phyloP scores from a whole-genome alignment of 2,113 vertebrate species.

The Carassius auratus region DNA sequence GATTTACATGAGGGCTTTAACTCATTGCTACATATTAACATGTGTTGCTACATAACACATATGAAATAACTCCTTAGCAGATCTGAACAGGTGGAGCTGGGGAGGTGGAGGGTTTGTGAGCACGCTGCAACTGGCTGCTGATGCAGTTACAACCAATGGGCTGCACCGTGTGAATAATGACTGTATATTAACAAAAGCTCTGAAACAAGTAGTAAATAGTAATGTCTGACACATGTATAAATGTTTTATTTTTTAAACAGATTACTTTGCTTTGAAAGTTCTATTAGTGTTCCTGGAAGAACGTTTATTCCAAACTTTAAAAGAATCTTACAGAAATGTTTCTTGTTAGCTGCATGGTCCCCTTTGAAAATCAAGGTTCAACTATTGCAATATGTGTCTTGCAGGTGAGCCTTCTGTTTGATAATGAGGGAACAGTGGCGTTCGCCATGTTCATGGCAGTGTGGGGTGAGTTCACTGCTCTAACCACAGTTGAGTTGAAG shows the following conservation, averaged over 20 bases:
- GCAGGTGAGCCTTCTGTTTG: slow-evolving; percentile 90
- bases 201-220: not conserved
- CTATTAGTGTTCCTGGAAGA: not conserved
- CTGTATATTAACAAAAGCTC: not conserved
- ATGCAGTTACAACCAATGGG: not conserved
- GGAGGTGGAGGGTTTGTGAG: not conserved
- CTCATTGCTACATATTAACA: too few relatives aligned
- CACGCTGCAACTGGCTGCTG: not conserved
- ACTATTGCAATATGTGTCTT: not conserved
- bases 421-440: slow-evolving; percentile 88
- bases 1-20: not conserved
- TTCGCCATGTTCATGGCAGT: slow-evolving; percentile 94
- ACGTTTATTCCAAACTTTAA: not conserved
- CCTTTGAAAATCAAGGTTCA: not conserved
- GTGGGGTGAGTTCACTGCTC: slow-evolving; percentile 84
- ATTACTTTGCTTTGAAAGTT: not conserved
- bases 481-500: not conserved
- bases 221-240: not conserved
- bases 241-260: not conserved
- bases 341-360: not conserved
- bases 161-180: not conserved
- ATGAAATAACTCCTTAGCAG: too few relatives aligned
- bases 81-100: too few relatives aligned
- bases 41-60: too few relatives aligned
- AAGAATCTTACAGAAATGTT: too few relatives aligned